phyloP scores from a whole-genome alignment of 1,140 invertebrate genomes.

The Belonocnema kinseyi region DNA sequence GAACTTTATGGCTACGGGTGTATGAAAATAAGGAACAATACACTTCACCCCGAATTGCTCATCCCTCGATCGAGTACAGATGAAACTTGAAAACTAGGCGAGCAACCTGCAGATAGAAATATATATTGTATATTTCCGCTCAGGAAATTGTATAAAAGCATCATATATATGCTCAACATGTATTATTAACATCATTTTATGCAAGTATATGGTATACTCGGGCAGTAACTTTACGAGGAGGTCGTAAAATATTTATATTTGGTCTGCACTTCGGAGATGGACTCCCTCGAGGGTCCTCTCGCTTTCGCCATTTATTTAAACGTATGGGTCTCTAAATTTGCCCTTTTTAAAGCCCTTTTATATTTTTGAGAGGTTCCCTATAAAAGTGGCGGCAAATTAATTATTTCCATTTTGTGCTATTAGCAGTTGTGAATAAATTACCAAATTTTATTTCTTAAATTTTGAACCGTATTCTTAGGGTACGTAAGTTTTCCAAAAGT shows the following conservation, averaged over 20 bases:
- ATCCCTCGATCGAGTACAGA: not conserved
- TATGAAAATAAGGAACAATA: constrained; percentile 50
- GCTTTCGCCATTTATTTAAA: constrained; percentile 5
- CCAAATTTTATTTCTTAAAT: too few relatives aligned
- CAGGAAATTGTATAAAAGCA: constrained; percentile 43
- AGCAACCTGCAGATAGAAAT: constrained; percentile 14
- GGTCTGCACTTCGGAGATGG: constrained; percentile 45
- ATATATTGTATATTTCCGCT: constrained; percentile 41
- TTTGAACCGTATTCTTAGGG: too few relatives aligned
- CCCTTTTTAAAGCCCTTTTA: not conserved
- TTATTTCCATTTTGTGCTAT: not conserved
- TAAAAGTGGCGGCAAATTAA: not conserved
- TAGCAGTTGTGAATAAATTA: too few relatives aligned
- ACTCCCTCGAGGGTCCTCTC: constrained; percentile 27
- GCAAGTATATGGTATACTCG: constrained; percentile 8
- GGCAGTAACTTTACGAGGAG: constrained; percentile 46
- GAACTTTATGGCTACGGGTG: constrained; percentile 43
- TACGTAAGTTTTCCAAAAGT: too few relatives aligned
- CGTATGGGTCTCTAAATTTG: constrained; percentile 13
- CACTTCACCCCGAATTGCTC: not conserved
- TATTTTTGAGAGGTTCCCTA: not conserved
- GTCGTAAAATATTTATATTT: constrained; percentile 61
- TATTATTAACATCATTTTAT: constrained; percentile 47
- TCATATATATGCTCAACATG: constrained; percentile 25
- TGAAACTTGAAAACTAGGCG: constrained; percentile 1